Conservation (phyloP, 1,140 invertebrate genomes). For the Hetaerina americana region DNA sequence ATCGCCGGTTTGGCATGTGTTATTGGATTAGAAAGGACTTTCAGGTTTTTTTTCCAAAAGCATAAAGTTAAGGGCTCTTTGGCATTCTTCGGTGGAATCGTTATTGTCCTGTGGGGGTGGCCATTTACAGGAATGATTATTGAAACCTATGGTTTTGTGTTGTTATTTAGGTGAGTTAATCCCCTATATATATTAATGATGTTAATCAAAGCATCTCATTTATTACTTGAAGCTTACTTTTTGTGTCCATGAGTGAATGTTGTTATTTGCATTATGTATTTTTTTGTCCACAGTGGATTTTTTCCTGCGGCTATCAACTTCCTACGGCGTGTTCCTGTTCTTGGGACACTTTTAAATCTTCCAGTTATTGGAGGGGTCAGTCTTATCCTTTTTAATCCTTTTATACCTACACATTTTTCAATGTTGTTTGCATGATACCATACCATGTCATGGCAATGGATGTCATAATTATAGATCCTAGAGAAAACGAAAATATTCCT, state of each 20-base stretch:
- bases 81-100: conserved; percentile 90
- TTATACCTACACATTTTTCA: too few relatives aligned
- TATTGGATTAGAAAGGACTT: conserved; percentile 88
- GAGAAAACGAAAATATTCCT: too few relatives aligned
- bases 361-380: conserved; percentile 50
- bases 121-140: conserved; percentile 92
- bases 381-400: too few relatives aligned
- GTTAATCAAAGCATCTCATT: too few relatives aligned
- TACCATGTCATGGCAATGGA: too few relatives aligned
- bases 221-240: too few relatives aligned
- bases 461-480: too few relatives aligned
- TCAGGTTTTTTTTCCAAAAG: conserved; percentile 95
- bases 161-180: conserved; percentile 64
- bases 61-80: conserved; percentile 89
- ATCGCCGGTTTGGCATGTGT: conserved; percentile 89
- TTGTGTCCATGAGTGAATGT: too few relatives aligned
- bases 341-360: conserved; percentile 53
- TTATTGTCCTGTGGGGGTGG: conserved; percentile 90
- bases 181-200: too few relatives aligned
- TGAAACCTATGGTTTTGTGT: conserved; percentile 79
- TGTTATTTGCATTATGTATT: too few relatives aligned
- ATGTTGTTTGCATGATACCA: too few relatives aligned
- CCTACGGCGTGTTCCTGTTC: conserved; percentile 50
- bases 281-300: conserved; percentile 31
- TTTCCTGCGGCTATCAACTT: conserved; percentile 66